A percentile compares a stretch with the other conserved stretches of the same genome.
Conservation (phyloP, 2,888 invertebrate genomes). For the Macrophya annulata region DNA sequence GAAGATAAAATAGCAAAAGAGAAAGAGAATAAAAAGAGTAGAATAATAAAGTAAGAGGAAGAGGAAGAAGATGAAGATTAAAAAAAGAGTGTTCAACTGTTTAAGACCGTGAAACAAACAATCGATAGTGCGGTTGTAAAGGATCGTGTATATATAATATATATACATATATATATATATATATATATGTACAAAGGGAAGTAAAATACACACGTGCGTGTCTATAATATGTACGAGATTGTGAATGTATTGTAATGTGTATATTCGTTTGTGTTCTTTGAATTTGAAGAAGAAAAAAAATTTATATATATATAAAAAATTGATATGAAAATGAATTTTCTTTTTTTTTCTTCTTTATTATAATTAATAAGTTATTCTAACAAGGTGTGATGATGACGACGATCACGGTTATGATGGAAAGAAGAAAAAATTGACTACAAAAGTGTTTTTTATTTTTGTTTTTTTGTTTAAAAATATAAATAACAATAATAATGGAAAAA, state of each 20-base stretch:
- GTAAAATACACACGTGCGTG: background rate
- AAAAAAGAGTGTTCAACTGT: background rate
- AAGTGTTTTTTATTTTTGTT: too few species aligned
- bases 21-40: background rate
- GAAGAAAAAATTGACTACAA: too few species aligned
- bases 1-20: background rate
- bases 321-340: too few species aligned
- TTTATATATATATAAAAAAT: too few species aligned
- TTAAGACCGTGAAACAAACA: conserved; percentile 24
- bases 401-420: too few species aligned
- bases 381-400: too few species aligned
- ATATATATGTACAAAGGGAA: background rate
- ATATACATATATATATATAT: background rate
- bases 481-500: background rate
- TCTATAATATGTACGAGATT: background rate
- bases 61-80: background rate
- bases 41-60: background rate
- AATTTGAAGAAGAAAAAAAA: too few species aligned
- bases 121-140: conserved; percentile 33
- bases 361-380: too few species aligned
- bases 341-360: too few species aligned
- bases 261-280: background rate
- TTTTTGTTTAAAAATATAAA: too few species aligned
- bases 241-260: background rate
- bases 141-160: background rate